These are phyloP conservation scores for Aspidoscelis tigris DNA, from an alignment of 2,113 vertebrate species.

Conservation along the genomic window DNA sequence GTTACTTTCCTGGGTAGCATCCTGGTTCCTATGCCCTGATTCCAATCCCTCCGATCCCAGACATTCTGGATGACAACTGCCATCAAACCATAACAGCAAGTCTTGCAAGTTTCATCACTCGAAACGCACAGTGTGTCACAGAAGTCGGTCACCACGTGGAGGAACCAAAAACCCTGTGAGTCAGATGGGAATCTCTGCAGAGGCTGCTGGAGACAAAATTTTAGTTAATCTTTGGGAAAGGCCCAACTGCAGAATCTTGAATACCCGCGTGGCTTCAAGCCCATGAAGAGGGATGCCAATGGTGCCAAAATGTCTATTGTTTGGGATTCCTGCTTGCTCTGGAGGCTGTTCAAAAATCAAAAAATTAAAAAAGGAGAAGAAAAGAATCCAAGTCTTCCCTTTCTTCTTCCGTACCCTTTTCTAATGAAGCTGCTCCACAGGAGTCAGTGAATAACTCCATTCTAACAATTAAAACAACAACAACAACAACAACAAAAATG, in stretches of 20 bases:
- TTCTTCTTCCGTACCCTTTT: constrained; percentile 55
- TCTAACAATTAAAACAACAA: constrained; percentile 64
- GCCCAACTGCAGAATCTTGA: constrained; percentile 35
- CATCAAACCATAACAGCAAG: too few species aligned
- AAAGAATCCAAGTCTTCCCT: background rate
- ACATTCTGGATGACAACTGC: too few species aligned
- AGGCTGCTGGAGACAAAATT: constrained; percentile 52
- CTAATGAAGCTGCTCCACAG: constrained; percentile 63
- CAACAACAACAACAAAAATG: constrained; percentile 40
- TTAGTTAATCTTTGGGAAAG: constrained; percentile 49
- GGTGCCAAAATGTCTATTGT: constrained; percentile 72
- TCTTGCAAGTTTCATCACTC: background rate
- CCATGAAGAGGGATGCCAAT: constrained; percentile 62
- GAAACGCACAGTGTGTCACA: background rate
- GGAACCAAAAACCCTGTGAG: background rate
- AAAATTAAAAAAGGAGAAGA: background rate
- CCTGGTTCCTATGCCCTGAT: too few species aligned
- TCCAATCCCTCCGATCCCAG: too few species aligned
- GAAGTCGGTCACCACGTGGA: background rate
- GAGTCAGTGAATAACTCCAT: constrained; percentile 62
- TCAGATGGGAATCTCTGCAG: constrained; percentile 34
- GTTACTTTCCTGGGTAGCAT: too few species aligned
- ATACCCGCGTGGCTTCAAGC: constrained; percentile 55
- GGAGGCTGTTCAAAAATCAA: constrained; percentile 57
- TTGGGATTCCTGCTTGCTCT: constrained; percentile 71